A percentile compares a stretch with the other conserved stretches of the same genome.
These are phyloP conservation scores for Lithobates pipiens DNA, from an alignment of 2,797 vertebrate genomes.

Conservation along the genomic window DNA sequence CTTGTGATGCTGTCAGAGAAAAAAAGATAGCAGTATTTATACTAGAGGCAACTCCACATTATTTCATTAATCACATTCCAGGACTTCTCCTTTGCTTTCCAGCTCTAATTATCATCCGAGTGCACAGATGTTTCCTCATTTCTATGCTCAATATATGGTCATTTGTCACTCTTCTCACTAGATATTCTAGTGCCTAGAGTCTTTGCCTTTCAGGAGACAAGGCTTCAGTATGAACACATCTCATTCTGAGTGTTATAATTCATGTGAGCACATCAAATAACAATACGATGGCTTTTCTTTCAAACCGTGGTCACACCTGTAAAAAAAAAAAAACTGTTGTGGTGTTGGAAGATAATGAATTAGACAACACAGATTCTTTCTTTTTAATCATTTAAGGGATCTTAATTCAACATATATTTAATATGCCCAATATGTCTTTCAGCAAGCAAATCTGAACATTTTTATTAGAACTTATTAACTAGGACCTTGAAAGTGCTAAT, in stretches of 20 bases:
- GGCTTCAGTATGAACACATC: slow-evolving; percentile 56
- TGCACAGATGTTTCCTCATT: slow-evolving; percentile 64
- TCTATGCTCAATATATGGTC: slow-evolving; percentile 60
- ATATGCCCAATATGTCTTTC: too few relatives aligned
- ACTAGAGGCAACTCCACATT: slow-evolving; percentile 59
- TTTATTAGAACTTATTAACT: too few relatives aligned
- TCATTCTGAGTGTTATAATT: slow-evolving; percentile 21
- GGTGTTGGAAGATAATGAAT: slow-evolving; percentile 27
- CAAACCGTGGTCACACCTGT: slow-evolving; percentile 10
- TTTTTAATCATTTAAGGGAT: slow-evolving; percentile 26
- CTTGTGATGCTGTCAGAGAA: slow-evolving; percentile 61
- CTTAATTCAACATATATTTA: neutral
- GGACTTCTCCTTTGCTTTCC: slow-evolving; percentile 61
- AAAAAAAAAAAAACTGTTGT: slow-evolving; percentile 22
- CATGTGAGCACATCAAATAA: slow-evolving; percentile 42
- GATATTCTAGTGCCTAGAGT: slow-evolving; percentile 62
- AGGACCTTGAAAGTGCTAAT: too few relatives aligned
- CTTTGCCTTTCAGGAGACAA: slow-evolving; percentile 52
- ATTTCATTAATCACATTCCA: slow-evolving; percentile 68
- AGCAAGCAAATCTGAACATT: too few relatives aligned
- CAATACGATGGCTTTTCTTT: slow-evolving; percentile 46
- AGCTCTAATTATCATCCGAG: slow-evolving; percentile 62
- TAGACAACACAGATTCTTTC: slow-evolving; percentile 9
- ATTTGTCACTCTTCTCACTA: slow-evolving; percentile 60
- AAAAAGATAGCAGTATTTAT: slow-evolving; percentile 65